Evolutionary conservation across 2,113 vertebrate species (phyloP).

Genomic region (Channa maculata): DNA sequence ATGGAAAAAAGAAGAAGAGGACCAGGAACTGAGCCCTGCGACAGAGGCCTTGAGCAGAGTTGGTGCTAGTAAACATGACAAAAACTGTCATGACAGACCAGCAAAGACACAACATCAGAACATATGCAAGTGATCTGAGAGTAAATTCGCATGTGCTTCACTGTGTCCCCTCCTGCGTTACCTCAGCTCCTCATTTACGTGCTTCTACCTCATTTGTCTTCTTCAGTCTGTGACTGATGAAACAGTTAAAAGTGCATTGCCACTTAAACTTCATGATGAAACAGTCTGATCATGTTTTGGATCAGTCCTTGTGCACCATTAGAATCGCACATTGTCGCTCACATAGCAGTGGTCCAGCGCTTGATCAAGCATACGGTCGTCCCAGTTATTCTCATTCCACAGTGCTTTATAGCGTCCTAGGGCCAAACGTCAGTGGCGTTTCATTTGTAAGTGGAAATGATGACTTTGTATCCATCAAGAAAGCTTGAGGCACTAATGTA

Average conservation of each 20-base stretch:
- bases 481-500: slow-evolving; percentile 51
- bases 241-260: slow-evolving; percentile 27
- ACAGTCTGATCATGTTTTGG: slow-evolving; percentile 41
- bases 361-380: slow-evolving; percentile 61
- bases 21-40: too few species aligned
- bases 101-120: too few species aligned
- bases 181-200: too few species aligned
- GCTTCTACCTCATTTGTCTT: slow-evolving; percentile 9
- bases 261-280: slow-evolving; percentile 34
- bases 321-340: slow-evolving; percentile 50
- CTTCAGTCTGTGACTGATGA: slow-evolving; percentile 24
- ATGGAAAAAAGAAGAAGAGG: too few species aligned
- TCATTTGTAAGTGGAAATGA: slow-evolving; percentile 64
- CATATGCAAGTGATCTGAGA: too few species aligned
- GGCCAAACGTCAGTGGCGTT: slow-evolving; percentile 62
- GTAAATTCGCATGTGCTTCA: too few species aligned
- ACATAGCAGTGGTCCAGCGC: slow-evolving; percentile 43
- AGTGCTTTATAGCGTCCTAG: slow-evolving; percentile 55
- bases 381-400: slow-evolving; percentile 50
- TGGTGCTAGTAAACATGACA: too few species aligned
- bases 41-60: too few species aligned
- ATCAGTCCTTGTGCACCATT: slow-evolving; percentile 51
- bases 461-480: slow-evolving; percentile 69
- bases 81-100: too few species aligned
- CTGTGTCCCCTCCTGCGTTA: too few species aligned